Percentiles rank a stretch among this genome's conserved stretches.
phyloP scores from a whole-genome alignment of 2,888 invertebrate genomes.

The Protodeltote pygarga region DNA sequence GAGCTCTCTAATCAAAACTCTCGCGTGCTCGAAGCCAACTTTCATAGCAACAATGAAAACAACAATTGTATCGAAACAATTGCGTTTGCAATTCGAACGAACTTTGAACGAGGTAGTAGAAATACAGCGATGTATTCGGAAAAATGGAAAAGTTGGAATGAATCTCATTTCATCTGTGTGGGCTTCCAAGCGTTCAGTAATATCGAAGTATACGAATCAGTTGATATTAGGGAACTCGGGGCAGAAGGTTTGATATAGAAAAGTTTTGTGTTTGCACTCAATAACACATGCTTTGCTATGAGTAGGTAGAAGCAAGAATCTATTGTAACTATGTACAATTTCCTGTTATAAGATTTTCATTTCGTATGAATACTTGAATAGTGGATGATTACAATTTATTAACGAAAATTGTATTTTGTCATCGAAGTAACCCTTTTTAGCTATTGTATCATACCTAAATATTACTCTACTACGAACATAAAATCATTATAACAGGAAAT shows the following conservation, averaged over 20 bases:
- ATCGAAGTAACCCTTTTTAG: too few relatives aligned
- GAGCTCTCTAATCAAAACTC: too few relatives aligned
- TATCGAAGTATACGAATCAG: constrained; percentile 28
- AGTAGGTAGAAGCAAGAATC: not conserved
- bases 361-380: too few relatives aligned
- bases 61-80: constrained; percentile 9
- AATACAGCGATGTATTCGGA: not conserved
- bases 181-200: constrained; percentile 25
- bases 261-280: constrained; percentile 28
- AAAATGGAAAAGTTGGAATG: constrained; percentile 11
- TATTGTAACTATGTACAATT: not conserved
- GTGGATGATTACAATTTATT: too few relatives aligned
- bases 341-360: too few relatives aligned
- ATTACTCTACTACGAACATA: too few relatives aligned
- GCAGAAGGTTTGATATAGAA: constrained; percentile 7
- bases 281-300: constrained; percentile 21
- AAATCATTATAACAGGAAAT: too few relatives aligned
- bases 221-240: constrained; percentile 25
- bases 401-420: too few relatives aligned
- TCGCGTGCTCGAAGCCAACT: not conserved
- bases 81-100: constrained; percentile 1
- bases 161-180: constrained; percentile 31
- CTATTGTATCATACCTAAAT: too few relatives aligned
- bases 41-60: not conserved
- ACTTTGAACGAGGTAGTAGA: not conserved